Evolutionary conservation across 2,888 invertebrate genomes (phyloP).

Genomic region (Leucophora obtusa): DNA sequence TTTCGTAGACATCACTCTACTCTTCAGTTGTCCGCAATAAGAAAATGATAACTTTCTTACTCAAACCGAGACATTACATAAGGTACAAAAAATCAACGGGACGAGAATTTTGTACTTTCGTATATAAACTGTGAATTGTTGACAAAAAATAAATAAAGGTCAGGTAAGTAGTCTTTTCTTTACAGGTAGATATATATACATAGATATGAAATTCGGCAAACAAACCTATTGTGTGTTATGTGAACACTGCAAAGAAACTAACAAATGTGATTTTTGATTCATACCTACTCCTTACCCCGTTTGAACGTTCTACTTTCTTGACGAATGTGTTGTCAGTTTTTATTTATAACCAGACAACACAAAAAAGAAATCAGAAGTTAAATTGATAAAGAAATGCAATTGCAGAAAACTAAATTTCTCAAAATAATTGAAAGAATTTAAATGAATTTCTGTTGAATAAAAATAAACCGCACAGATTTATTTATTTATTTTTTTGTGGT

Average conservation of each 20-base stretch:
- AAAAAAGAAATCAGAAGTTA: background rate
- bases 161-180: no score
- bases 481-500: background rate
- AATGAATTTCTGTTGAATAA: background rate
- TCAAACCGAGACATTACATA: no score
- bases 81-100: no score
- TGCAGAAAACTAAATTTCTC: background rate
- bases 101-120: no score
- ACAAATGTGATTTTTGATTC: slow-evolving; percentile 34
- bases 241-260: slow-evolving; percentile 7
- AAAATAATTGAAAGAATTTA: background rate
- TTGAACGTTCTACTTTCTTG: slow-evolving; percentile 46
- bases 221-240: no score
- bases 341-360: slow-evolving; percentile 51
- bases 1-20: no score
- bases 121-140: no score
- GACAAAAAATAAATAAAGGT: no score
- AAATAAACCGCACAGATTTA: background rate
- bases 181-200: no score
- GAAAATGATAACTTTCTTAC: no score
- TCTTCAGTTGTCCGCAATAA: no score
- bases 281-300: slow-evolving; percentile 25
- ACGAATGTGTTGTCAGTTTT: slow-evolving; percentile 57
- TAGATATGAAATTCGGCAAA: no score
- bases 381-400: slow-evolving; percentile 23